Percentiles rank a stretch among this genome's conserved stretches.
phyloP scores from a whole-genome alignment of 2,797 vertebrate genomes.

The Eulemur albifrons region DNA sequence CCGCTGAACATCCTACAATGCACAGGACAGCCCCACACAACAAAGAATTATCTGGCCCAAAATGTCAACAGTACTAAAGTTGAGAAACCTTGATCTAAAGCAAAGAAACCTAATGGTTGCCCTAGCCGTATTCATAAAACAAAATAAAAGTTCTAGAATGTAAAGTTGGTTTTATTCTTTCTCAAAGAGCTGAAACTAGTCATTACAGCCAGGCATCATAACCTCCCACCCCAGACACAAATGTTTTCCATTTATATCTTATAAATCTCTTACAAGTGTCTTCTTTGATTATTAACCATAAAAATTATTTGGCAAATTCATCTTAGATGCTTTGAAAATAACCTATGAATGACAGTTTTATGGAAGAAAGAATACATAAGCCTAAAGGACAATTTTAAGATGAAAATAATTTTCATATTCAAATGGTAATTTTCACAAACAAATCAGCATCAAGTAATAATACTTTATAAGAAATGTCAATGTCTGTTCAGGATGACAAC shows the following conservation, averaged over 20 bases:
- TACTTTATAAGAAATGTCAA: not conserved
- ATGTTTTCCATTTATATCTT: not conserved
- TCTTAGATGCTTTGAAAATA: slow-evolving; percentile 36
- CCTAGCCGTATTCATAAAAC: not conserved
- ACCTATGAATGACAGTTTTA: not conserved
- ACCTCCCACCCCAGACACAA: not conserved
- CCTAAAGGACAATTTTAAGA: not conserved
- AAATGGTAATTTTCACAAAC: slow-evolving; percentile 4
- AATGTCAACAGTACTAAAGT: not conserved
- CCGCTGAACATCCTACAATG: not conserved
- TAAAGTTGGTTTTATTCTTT: not conserved
- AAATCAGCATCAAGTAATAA: not conserved
- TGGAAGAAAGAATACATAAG: not conserved
- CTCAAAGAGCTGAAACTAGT: not conserved
- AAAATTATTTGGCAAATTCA: slow-evolving; percentile 29
- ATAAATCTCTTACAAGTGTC: not conserved
- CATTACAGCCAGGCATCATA: not conserved
- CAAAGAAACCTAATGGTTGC: not conserved
- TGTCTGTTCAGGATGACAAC: not conserved
- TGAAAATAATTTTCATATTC: slow-evolving; percentile 28
- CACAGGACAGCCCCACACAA: not conserved
- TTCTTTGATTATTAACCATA: slow-evolving; percentile 7
- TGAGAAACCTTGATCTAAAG: not conserved
- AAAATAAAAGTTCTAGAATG: not conserved
- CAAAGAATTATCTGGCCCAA: not conserved